Evolutionary conservation across 2,113 vertebrate genomes (phyloP).

Genomic region (Pterocles orientalis): DNA sequence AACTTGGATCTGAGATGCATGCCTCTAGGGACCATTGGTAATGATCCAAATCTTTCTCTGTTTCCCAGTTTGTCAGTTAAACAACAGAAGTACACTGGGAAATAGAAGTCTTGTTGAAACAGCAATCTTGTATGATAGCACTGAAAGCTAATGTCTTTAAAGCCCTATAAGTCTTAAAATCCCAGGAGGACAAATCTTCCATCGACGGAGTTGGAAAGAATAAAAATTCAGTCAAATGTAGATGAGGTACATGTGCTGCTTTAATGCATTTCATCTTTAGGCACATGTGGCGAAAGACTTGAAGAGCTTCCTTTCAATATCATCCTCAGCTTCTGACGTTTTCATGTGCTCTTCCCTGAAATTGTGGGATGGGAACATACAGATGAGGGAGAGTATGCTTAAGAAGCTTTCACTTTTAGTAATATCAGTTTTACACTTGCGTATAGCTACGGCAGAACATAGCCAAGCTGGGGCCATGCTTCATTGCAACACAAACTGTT

Average conservation of each 20-base stretch:
- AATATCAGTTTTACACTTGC: not conserved
- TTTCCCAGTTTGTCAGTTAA: slow-evolving; percentile 44
- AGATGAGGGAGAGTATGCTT: slow-evolving; percentile 21
- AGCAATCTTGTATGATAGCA: not conserved
- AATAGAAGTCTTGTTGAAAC: slow-evolving; percentile 21
- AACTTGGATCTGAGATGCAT: not conserved
- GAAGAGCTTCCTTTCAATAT: slow-evolving; percentile 53
- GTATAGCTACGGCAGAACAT: not conserved
- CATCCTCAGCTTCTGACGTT: slow-evolving; percentile 45
- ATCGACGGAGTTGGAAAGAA: not conserved
- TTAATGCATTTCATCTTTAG: slow-evolving; percentile 43
- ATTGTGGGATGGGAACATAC: slow-evolving; percentile 37
- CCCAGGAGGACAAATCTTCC: slow-evolving; percentile 38
- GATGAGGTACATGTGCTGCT: slow-evolving; percentile 28
- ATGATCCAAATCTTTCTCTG: not conserved
- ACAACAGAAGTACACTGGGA: slow-evolving; percentile 22
- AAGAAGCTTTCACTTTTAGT: not conserved
- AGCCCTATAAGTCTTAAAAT: slow-evolving; percentile 32
- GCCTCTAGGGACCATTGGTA: slow-evolving; percentile 15
- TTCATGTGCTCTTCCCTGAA: slow-evolving; percentile 51
- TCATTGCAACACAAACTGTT: not conserved
- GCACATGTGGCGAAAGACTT: slow-evolving; percentile 3
- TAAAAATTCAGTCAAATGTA: slow-evolving; percentile 44
- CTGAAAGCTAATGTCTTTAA: slow-evolving; percentile 30
- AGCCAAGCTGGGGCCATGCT: not conserved